These are phyloP conservation scores for Felis catus DNA, from an alignment of 2,113 vertebrate species.

Conservation along the genomic window DNA sequence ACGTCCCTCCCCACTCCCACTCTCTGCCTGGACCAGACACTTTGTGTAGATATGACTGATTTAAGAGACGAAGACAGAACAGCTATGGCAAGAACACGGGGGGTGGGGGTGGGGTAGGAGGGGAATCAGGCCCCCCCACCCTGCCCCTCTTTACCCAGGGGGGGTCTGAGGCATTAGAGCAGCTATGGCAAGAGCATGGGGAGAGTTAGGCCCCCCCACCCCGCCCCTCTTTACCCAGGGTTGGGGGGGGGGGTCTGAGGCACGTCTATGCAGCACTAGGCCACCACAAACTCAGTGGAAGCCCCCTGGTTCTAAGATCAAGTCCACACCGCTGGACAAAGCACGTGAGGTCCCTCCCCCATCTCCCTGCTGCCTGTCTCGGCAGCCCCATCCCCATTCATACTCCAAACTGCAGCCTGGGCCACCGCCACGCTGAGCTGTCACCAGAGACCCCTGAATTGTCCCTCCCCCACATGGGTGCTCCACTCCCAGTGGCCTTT, in stretches of 20 bases:
- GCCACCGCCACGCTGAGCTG: neutral
- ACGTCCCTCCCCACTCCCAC: too few species aligned
- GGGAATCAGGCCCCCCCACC: neutral
- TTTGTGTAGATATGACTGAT: neutral
- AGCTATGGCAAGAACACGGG: neutral
- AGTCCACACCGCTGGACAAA: neutral
- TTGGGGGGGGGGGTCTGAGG: neutral
- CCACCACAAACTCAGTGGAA: neutral
- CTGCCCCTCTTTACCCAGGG: too few species aligned
- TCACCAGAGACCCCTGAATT: neutral
- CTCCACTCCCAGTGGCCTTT: neutral
- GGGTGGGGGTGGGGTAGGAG: neutral
- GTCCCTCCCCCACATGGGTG: neutral
- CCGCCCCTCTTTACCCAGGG: too few species aligned
- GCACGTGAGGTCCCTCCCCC: neutral
- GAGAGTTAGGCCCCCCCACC: neutral
- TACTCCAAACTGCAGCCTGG: neutral
- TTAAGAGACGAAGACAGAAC: neutral
- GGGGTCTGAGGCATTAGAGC: neutral
- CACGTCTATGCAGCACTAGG: neutral
- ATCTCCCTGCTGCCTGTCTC: too few species aligned
- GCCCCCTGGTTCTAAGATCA: neutral
- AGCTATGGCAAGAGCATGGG: neutral
- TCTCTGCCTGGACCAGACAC: neutral
- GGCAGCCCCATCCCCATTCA: accelerated